Evolutionary conservation across 2,888 invertebrate genomes (phyloP).

Genomic region (Dendrolimus houi): DNA sequence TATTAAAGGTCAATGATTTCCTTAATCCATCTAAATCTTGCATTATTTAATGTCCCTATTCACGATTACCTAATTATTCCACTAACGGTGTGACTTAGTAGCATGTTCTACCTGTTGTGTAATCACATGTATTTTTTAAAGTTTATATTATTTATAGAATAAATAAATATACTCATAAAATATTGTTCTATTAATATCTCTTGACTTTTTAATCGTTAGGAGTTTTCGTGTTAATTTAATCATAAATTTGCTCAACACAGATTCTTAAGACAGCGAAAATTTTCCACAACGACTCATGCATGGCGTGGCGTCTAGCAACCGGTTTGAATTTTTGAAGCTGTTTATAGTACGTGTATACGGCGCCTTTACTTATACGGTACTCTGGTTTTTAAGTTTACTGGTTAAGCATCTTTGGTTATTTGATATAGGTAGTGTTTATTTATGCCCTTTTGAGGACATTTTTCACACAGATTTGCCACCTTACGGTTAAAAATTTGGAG

Average conservation of each 20-base stretch:
- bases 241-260: background rate
- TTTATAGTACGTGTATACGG: constrained; percentile 4
- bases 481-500: too few relatives aligned
- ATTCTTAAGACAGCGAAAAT: constrained; percentile 29
- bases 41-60: too few relatives aligned
- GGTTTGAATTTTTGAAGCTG: constrained; percentile 45
- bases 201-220: background rate
- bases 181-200: background rate
- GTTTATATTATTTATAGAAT: too few relatives aligned
- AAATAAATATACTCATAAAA: too few relatives aligned
- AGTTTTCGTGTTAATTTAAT: background rate
- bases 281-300: constrained; percentile 50
- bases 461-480: too few relatives aligned
- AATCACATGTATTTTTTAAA: too few relatives aligned
- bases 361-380: constrained; percentile 3
- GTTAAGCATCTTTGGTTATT: background rate
- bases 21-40: too few relatives aligned
- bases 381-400: background rate
- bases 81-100: too few relatives aligned
- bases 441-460: too few relatives aligned
- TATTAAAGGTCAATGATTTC: too few relatives aligned
- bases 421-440: background rate
- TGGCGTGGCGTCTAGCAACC: constrained; percentile 37
- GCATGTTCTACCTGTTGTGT: too few relatives aligned
- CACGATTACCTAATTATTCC: too few relatives aligned